These are phyloP conservation scores for Chelmon rostratus DNA, from an alignment of 2,797 vertebrate genomes.

Conservation along the genomic window DNA sequence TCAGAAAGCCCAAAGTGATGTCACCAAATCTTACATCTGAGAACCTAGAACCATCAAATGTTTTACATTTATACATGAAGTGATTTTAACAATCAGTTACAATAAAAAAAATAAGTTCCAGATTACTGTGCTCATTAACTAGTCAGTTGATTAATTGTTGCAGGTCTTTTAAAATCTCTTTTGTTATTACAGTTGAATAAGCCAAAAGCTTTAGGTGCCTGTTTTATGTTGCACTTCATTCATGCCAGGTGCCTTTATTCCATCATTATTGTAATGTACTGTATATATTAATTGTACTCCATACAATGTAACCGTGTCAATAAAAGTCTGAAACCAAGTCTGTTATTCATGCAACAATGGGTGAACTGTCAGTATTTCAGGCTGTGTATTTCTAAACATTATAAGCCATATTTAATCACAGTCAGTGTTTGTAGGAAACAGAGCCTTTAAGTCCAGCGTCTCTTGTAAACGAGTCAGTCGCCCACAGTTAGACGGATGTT, in stretches of 20 bases:
- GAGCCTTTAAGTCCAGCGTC: constrained; percentile 4
- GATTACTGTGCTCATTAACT: not conserved
- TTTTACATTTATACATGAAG: not conserved
- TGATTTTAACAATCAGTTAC: too few relatives aligned
- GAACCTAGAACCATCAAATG: not conserved
- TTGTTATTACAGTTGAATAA: not conserved
- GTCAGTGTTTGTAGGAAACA: constrained; percentile 6
- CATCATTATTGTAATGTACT: not conserved
- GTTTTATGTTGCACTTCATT: not conserved
- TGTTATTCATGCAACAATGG: constrained; percentile 9
- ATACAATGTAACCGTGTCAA: not conserved
- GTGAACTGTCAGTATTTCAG: constrained; percentile 5
- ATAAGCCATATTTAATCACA: constrained; percentile 25
- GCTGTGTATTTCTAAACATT: constrained; percentile 1
- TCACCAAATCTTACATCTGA: not conserved
- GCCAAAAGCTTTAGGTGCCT: not conserved
- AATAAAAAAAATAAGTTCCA: not conserved
- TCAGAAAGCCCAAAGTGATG: too few relatives aligned
- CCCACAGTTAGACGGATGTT: constrained; percentile 40
- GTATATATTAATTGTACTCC: not conserved
- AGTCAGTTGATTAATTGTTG: not conserved
- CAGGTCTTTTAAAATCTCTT: not conserved
- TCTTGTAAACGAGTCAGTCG: constrained; percentile 29
- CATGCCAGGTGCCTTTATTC: not conserved
- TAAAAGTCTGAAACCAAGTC: not conserved